Conservation (phyloP, 2,113 vertebrate species). For the Notarius quadriscutis region DNA sequence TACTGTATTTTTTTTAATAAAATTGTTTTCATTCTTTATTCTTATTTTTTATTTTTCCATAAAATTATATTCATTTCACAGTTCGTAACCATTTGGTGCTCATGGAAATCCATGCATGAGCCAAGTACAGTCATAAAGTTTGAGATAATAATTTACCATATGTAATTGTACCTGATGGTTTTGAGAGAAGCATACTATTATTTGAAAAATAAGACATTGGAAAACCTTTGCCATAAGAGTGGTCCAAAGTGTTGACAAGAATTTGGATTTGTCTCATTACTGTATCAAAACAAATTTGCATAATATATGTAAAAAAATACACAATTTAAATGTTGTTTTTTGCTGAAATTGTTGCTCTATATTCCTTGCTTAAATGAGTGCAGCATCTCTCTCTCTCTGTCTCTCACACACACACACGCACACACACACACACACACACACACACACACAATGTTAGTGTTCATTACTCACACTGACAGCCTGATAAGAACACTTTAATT, state of each 20-base stretch:
- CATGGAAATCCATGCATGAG: not conserved
- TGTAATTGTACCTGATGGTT: not conserved
- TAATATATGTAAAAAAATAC: not conserved
- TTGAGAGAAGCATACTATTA: not conserved
- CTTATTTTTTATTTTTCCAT: too few species aligned
- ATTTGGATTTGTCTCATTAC: not conserved
- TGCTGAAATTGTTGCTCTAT: not conserved
- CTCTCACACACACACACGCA: not conserved
- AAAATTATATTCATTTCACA: not conserved
- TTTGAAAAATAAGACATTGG: not conserved
- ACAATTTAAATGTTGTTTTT: not conserved
- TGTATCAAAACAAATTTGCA: not conserved
- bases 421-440: not conserved
- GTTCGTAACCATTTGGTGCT: not conserved
- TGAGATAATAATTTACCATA: not conserved
- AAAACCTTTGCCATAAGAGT: not conserved
- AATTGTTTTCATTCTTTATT: too few species aligned
- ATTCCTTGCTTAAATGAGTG: not conserved
- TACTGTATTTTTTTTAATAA: too few species aligned
- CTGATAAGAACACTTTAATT: conserved; percentile 73
- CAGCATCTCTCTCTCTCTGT: not conserved
- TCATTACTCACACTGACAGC: conserved; percentile 74
- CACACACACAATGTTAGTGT: not conserved
- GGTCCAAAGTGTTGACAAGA: not conserved
- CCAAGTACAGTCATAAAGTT: not conserved